A percentile compares a stretch with the other conserved stretches of the same genome.
Evolutionary conservation across 2,113 vertebrate species (phyloP).

Genomic region (Aldabrachelys gigantea): DNA sequence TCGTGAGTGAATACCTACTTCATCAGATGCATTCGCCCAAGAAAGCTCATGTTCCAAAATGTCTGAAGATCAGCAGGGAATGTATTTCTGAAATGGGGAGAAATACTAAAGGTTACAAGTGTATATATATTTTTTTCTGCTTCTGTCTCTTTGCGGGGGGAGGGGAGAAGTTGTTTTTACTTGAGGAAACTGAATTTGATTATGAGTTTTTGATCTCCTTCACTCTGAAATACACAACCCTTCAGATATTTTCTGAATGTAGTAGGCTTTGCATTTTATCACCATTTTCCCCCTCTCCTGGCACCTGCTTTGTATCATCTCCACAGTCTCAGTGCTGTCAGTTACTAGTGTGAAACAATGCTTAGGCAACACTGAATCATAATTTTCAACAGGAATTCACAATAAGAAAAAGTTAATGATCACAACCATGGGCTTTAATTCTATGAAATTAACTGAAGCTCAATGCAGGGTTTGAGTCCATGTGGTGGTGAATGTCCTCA

Average conservation of each 20-base stretch:
- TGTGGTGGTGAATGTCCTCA: background rate
- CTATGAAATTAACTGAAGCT: background rate
- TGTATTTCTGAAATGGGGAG: background rate
- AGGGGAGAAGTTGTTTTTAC: background rate
- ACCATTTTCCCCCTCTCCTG: background rate
- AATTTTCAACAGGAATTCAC: background rate
- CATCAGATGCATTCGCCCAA: too few relatives aligned
- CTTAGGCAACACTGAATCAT: background rate
- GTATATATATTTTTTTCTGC: background rate
- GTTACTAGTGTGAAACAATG: background rate
- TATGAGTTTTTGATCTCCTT: background rate
- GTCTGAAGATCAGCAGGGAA: background rate
- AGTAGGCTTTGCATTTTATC: background rate
- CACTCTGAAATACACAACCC: fast-evolving
- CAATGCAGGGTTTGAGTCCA: background rate
- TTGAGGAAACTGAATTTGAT: background rate
- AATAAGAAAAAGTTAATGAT: background rate
- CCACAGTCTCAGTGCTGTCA: background rate
- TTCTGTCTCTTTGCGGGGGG: background rate
- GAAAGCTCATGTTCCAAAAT: too few relatives aligned
- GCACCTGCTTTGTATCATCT: background rate
- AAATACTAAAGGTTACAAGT: background rate
- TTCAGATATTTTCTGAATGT: background rate
- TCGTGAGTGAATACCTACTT: too few relatives aligned
- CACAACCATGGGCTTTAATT: background rate